Evolutionary conservation across 2,113 vertebrate species (phyloP).

Genomic region (Sapajus apella): DNA sequence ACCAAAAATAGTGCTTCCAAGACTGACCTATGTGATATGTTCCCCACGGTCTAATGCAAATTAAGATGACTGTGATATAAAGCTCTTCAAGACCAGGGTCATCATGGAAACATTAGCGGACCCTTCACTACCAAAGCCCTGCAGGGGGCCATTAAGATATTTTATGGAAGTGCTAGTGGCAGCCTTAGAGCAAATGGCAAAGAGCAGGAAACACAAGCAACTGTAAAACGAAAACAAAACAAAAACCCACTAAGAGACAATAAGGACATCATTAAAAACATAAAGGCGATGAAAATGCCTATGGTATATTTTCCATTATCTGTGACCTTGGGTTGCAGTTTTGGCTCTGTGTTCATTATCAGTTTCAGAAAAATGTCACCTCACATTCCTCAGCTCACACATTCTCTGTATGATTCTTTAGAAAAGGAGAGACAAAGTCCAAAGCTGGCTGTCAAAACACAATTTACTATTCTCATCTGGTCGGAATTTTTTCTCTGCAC

Average conservation of each 20-base stretch:
- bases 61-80: slow-evolving; percentile 80
- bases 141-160: slow-evolving; percentile 72
- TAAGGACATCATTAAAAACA: slow-evolving; percentile 68
- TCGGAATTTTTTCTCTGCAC: slow-evolving; percentile 61
- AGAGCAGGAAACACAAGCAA: slow-evolving; percentile 65
- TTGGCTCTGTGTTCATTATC: slow-evolving; percentile 49
- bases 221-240: slow-evolving; percentile 65
- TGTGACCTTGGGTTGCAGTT: slow-evolving; percentile 33
- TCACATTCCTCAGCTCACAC: slow-evolving; percentile 1
- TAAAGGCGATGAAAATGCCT: slow-evolving; percentile 58
- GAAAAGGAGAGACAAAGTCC: slow-evolving; percentile 41
- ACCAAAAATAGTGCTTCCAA: slow-evolving; percentile 70
- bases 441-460: slow-evolving; percentile 71
- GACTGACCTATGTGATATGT: slow-evolving; percentile 73
- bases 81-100: slow-evolving; percentile 74
- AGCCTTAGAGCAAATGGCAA: slow-evolving; percentile 61
- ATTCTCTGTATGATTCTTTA: neutral
- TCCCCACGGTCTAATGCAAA: slow-evolving; percentile 81
- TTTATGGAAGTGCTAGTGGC: slow-evolving; percentile 69
- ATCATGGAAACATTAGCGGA: slow-evolving; percentile 74
- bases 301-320: slow-evolving; percentile 33
- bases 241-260: slow-evolving; percentile 68
- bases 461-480: slow-evolving; percentile 71
- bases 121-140: slow-evolving; percentile 63
- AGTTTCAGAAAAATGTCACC: slow-evolving; percentile 67